phyloP scores from a whole-genome alignment of 1,140 invertebrate species.

The Oryzaephilus surinamensis region DNA sequence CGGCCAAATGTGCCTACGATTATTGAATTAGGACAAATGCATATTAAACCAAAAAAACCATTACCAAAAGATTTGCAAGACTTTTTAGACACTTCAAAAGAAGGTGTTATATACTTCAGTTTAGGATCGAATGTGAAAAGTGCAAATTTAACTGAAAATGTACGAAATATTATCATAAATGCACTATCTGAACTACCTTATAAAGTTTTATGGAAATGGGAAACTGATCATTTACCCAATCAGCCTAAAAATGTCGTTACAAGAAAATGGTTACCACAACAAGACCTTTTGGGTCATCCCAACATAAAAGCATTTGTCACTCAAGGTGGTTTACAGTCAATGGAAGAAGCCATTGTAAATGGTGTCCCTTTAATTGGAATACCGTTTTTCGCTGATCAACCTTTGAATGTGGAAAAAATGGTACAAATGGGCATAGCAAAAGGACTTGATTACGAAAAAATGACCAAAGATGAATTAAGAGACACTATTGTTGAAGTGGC shows the following conservation, averaged over 20 bases:
- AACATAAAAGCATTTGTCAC: conserved; percentile 36
- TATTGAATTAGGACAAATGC: too few relatives aligned
- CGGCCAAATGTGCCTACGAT: conserved; percentile 38
- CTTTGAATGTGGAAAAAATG: conserved; percentile 20
- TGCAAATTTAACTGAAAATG: conserved; percentile 31
- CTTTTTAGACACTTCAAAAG: conserved; percentile 29
- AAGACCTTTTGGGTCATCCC: conserved; percentile 48
- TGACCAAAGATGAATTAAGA: conserved; percentile 12
- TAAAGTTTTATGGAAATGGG: conserved; percentile 42
- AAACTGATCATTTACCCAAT: conserved; percentile 40
- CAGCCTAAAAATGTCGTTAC: conserved; percentile 50
- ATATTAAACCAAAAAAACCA: not conserved
- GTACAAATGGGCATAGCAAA: conserved; percentile 22
- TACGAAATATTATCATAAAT: conserved; percentile 33
- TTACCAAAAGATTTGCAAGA: conserved; percentile 33
- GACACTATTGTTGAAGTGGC: conserved; percentile 11
- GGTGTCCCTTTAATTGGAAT: conserved; percentile 41
- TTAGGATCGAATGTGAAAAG: conserved; percentile 41
- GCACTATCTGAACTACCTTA: conserved; percentile 40
- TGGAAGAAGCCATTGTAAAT: conserved; percentile 38
- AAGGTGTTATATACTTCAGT: conserved; percentile 43
- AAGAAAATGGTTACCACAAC: conserved; percentile 58
- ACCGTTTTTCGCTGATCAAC: conserved; percentile 33
- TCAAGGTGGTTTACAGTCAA: conserved; percentile 44
- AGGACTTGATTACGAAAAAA: conserved; percentile 8